phyloP scores from a whole-genome alignment of 2,113 vertebrate genomes.

The Emydocephalus ijimae region DNA sequence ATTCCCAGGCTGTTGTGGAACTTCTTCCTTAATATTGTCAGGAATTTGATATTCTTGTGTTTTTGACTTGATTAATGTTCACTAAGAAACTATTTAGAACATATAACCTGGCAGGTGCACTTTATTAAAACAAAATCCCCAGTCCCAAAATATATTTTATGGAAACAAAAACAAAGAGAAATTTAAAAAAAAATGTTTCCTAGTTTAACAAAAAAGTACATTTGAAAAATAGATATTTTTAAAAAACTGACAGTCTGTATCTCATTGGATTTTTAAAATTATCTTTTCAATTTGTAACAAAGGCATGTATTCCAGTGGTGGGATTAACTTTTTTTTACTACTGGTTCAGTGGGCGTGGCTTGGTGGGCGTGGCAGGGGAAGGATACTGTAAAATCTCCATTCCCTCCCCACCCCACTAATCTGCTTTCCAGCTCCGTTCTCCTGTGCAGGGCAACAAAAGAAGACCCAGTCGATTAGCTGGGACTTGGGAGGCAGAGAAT shows the following conservation, averaged over 20 bases:
- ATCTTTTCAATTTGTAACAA: background rate
- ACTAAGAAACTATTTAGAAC: constrained; percentile 24
- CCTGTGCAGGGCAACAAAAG: too few species aligned
- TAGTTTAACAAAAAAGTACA: background rate
- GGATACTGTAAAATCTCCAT: too few species aligned
- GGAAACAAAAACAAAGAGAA: background rate
- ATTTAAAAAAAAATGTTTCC: background rate
- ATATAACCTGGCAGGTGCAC: background rate
- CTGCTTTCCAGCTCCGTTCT: too few species aligned
- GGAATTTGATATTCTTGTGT: background rate
- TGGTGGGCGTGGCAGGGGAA: too few species aligned
- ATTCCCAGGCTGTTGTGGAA: constrained; percentile 8
- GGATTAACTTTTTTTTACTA: too few species aligned
- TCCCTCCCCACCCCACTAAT: too few species aligned
- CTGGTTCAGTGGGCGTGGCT: too few species aligned
- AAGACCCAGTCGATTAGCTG: too few species aligned
- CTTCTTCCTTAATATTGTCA: rapidly evolving
- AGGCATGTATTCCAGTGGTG: background rate
- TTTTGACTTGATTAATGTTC: constrained; percentile 42
- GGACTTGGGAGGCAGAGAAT: too few species aligned
- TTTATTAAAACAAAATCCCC: background rate
- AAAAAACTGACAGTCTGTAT: background rate
- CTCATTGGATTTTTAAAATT: background rate
- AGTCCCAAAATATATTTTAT: background rate
- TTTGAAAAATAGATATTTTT: background rate